These are phyloP conservation scores for Morpho achilles DNA, from an alignment of 2,888 invertebrate genomes.

Conservation along the genomic window DNA sequence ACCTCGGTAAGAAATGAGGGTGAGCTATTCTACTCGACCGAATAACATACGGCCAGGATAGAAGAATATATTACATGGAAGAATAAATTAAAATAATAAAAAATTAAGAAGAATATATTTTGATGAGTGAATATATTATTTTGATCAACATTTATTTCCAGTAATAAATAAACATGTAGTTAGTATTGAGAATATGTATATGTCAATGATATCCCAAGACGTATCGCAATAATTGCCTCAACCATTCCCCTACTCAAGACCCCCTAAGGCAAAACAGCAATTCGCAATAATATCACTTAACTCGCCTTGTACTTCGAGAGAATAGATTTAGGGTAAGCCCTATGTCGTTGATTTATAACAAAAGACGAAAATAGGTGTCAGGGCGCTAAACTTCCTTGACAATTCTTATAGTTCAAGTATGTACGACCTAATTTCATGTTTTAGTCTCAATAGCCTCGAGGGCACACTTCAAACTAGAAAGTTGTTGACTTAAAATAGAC, in stretches of 20 bases:
- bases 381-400: constrained; percentile 1
- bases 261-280: constrained; percentile 16
- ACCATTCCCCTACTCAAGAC: constrained; percentile 6
- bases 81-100: too few relatives aligned
- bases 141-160: too few relatives aligned
- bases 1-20: too few relatives aligned
- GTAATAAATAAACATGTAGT: too few relatives aligned
- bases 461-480: background rate
- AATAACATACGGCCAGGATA: too few relatives aligned
- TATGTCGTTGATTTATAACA: constrained; percentile 5
- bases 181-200: too few relatives aligned
- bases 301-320: constrained; percentile 19
- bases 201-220: too few relatives aligned
- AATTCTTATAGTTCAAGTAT: background rate
- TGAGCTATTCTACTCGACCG: too few relatives aligned
- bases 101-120: too few relatives aligned
- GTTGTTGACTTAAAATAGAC: background rate
- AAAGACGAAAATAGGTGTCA: background rate
- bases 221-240: background rate
- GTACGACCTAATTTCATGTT: background rate
- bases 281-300: constrained; percentile 25
- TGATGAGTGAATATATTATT: too few relatives aligned
- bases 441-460: background rate
- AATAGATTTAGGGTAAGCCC: constrained; percentile 1
- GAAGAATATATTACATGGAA: too few relatives aligned